Evolutionary conservation across 2,113 vertebrate species (phyloP).

Genomic region (Antechinus stuartii): DNA sequence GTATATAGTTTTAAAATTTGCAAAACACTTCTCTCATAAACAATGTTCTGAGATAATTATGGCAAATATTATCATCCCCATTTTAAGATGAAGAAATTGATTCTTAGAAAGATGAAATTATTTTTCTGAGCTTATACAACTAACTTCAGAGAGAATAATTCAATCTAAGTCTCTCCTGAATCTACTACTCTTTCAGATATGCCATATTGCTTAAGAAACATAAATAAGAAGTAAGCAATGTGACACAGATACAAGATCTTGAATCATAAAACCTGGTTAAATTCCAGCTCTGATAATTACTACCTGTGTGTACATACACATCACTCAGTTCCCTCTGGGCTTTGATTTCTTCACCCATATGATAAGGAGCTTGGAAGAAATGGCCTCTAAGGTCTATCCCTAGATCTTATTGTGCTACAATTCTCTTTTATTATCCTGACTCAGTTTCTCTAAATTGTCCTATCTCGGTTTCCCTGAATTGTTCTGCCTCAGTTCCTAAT

Average conservation of each 20-base stretch:
- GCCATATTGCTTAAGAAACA: neutral
- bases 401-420: no score
- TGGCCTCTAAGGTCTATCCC: neutral
- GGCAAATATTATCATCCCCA: neutral
- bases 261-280: neutral
- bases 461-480: no score
- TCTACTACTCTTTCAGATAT: neutral
- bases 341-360: neutral
- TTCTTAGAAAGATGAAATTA: neutral
- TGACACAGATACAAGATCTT: neutral
- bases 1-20: neutral
- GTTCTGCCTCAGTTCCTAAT: no score
- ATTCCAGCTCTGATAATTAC: neutral
- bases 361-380: neutral
- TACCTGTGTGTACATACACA: neutral
- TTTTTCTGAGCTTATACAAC: neutral
- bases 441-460: no score
- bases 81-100: neutral
- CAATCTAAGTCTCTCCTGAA: neutral
- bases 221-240: neutral
- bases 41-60: neutral
- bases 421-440: no score
- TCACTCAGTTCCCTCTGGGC: neutral
- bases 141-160: neutral
- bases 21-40: neutral